Evolutionary conservation across 2,888 invertebrate species (phyloP).

Genomic region (Chesias legatella): DNA sequence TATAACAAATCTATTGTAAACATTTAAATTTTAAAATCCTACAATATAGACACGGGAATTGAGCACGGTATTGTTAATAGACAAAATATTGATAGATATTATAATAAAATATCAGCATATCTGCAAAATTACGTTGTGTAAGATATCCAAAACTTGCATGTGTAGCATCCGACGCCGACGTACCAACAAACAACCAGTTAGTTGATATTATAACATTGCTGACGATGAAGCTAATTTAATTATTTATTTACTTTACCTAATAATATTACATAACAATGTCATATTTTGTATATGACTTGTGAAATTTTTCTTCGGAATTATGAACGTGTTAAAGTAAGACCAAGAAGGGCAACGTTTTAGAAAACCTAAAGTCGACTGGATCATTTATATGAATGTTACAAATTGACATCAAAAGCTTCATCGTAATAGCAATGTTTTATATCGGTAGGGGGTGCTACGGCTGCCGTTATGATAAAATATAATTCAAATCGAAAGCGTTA

Average conservation of each 20-base stretch:
- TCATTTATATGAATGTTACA: too few relatives aligned
- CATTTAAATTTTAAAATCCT: slow-evolving; percentile 64
- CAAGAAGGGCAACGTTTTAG: too few relatives aligned
- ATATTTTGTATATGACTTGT: too few relatives aligned
- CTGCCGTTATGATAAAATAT: slow-evolving; percentile 35
- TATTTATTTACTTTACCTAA: too few relatives aligned
- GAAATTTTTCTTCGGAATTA: too few relatives aligned
- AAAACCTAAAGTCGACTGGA: too few relatives aligned
- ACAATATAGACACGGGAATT: slow-evolving; percentile 76
- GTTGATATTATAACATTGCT: neutral
- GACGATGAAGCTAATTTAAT: too few relatives aligned
- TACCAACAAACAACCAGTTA: slow-evolving; percentile 1
- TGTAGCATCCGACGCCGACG: slow-evolving; percentile 17
- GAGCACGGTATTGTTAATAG: slow-evolving; percentile 66
- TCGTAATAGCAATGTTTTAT: slow-evolving; percentile 17
- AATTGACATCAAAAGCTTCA: slow-evolving; percentile 29
- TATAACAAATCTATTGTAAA: slow-evolving; percentile 94
- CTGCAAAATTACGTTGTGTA: slow-evolving; percentile 31
- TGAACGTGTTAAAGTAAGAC: too few relatives aligned
- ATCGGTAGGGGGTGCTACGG: slow-evolving; percentile 41
- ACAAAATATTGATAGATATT: slow-evolving; percentile 59
- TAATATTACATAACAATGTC: too few relatives aligned
- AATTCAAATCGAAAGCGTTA: slow-evolving; percentile 44
- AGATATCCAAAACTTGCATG: slow-evolving; percentile 15
- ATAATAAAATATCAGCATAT: slow-evolving; percentile 24